Evolutionary conservation across 2,888 invertebrate species (phyloP), one percentile per base, ranked within the genome.

Genomic region (Girardia tigrina): DNA sequence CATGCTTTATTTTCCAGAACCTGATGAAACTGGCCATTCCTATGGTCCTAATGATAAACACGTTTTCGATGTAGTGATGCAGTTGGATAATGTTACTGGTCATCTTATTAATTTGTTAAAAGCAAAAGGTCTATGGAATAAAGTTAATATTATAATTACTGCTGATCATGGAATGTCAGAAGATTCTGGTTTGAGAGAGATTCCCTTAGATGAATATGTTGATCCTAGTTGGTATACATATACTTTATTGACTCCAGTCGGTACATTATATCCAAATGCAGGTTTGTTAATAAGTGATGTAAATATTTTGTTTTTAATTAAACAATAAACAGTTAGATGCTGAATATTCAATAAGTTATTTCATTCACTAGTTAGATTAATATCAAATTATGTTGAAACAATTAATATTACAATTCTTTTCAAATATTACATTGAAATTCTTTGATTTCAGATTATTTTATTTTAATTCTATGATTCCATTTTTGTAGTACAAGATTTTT

Each of bases 271-370:
- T 36, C 73, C 73, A 6, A 26, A 80, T 0, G 77, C 77, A 2
- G 78, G 78, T 27, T 78, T 79, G 27, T 78, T 81, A 27, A 74
- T 76, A 0, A 79, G 80, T 0, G n/a, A n/a, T n/a, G n/a, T n/a
- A n/a, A n/a, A n/a, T n/a, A n/a, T n/a, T n/a, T n/a, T n/a, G n/a
- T n/a, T n/a, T n/a, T n/a, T n/a, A n/a, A n/a, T n/a, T n/a, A n/a
- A n/a, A n/a, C n/a, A n/a, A n/a, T n/a, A n/a, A n/a, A n/a, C n/a
- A n/a, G n/a, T n/a, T n/a, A n/a, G n/a, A n/a, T n/a, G n/a, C n/a
- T n/a, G n/a, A n/a, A n/a, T n/a, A n/a, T n/a, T n/a, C n/a, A n/a
- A n/a, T n/a, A n/a, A n/a, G n/a, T n/a, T n/a, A n/a, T n/a, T n/a
- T n/a, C n/a, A n/a, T n/a, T n/a, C n/a, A n/a, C n/a, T n/a, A n/a